Evolutionary conservation across 2,888 invertebrate species (phyloP).

Genomic region (Harpagoxenus sublaevis): DNA sequence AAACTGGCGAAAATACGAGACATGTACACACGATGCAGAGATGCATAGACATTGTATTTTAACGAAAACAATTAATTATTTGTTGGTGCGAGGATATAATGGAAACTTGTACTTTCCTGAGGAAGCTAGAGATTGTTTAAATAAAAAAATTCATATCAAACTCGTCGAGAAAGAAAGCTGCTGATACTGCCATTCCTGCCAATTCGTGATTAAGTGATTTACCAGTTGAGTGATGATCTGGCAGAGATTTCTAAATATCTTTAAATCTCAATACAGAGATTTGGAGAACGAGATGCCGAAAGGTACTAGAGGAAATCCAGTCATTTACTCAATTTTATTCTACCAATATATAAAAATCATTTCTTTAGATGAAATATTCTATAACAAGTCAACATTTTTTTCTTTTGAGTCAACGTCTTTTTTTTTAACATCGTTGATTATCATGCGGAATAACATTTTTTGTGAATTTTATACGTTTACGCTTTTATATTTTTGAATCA

Average conservation of each 20-base stretch:
- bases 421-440: not conserved
- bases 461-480: not conserved
- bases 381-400: not conserved
- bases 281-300: not conserved
- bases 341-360: not conserved
- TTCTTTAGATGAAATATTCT: not conserved
- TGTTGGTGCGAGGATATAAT: conserved; percentile 80
- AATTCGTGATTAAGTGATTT: no score
- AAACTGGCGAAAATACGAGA: conserved; percentile 53
- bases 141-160: conserved; percentile 82
- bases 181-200: not conserved
- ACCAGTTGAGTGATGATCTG: not conserved
- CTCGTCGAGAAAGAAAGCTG: not conserved
- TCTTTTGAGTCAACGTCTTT: not conserved
- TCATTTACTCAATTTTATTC: not conserved
- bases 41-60: conserved; percentile 72
- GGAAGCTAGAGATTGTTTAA: conserved; percentile 81
- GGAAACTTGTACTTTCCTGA: conserved; percentile 80
- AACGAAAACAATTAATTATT: conserved; percentile 69
- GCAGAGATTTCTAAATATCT: not conserved
- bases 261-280: not conserved
- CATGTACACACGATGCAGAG: conserved; percentile 65
- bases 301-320: not conserved
- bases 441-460: not conserved
- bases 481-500: not conserved